Percentiles rank a stretch among this genome's conserved stretches.
These are phyloP conservation scores for Grus americana DNA, from an alignment of 2,113 vertebrate species.

Conservation along the genomic window DNA sequence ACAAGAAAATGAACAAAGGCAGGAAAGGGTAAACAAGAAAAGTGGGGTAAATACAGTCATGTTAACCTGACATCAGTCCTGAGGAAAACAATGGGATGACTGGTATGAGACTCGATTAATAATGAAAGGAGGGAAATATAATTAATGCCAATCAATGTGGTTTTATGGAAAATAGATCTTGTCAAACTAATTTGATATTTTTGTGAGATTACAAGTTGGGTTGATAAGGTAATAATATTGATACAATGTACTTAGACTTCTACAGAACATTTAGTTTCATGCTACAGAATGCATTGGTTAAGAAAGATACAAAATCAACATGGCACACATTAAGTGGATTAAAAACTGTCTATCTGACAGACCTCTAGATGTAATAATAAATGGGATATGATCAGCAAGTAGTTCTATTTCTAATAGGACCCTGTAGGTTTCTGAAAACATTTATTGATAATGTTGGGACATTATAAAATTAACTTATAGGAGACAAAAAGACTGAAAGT, in stretches of 20 bases:
- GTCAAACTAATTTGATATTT: slow-evolving; percentile 69
- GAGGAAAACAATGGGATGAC: slow-evolving; percentile 45
- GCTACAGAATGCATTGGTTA: background rate
- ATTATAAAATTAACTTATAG: background rate
- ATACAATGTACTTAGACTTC: slow-evolving; percentile 28
- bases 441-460: background rate
- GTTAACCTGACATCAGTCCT: slow-evolving; percentile 36
- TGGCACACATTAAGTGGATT: background rate
- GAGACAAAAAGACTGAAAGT: background rate
- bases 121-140: slow-evolving; percentile 51
- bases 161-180: slow-evolving; percentile 60
- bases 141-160: slow-evolving; percentile 60
- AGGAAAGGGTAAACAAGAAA: slow-evolving; percentile 49
- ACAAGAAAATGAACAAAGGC: background rate
- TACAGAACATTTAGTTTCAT: slow-evolving; percentile 15
- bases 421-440: background rate
- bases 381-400: background rate
- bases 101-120: slow-evolving; percentile 21
- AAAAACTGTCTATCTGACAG: background rate
- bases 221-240: slow-evolving; percentile 50
- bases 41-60: slow-evolving; percentile 1
- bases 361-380: background rate
- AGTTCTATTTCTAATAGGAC: background rate
- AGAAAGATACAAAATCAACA: background rate
- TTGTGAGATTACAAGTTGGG: slow-evolving; percentile 45